Base-by-base conservation (phyloP, 2,113 vertebrate species). In the Hyaena hyaena region DNA sequence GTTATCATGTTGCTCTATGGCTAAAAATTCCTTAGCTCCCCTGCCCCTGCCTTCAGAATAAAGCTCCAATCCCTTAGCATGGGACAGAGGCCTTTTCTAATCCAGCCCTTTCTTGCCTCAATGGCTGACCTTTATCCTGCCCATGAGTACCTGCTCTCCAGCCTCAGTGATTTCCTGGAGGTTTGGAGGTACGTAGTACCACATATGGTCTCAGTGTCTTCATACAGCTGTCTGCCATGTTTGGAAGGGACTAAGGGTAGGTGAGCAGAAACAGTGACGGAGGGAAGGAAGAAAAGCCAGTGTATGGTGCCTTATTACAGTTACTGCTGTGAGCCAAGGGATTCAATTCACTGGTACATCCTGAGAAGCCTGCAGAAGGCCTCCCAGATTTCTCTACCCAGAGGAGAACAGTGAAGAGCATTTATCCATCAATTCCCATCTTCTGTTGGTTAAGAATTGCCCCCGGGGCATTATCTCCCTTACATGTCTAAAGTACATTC, bases 221-320 rank as follows among this genome's bases (percentile, higher is more conserved):
- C 63, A 91, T 9, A 61, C 1, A 73, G 33, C 73, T 79, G 1
- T 74, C 43, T 35, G 3, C 5, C 86, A 10, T 88, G 63, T 8
- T 69, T 90, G 39, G n/a, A 87, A 65, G 15, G 2, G 10, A 90
- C 50, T 16, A 69, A 21, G 68, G 83, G 14, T 65, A 16, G 79
- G 21, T 33, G 14, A 63, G 21, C 17, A 53, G 16, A 63, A 93
- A 79, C 23, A 11, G 2, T 39, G 48, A 95, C 50, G 63, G 33
- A 71, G 21, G 16, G 24, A 45, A 68, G 33, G 45, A 91, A 35
- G 31, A 63, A 69, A 45, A 92, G 35, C 26, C 43, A 39, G 23
- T 10, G 0, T 23, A 7, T 1, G 7, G 45, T 9, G 4, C 53
- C 10, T 39, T 43, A 28, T 69, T n/a, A 66, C 1, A 26, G 50